Conservation (phyloP, 2,888 invertebrate genomes). For the Zygaena filipendulae region DNA sequence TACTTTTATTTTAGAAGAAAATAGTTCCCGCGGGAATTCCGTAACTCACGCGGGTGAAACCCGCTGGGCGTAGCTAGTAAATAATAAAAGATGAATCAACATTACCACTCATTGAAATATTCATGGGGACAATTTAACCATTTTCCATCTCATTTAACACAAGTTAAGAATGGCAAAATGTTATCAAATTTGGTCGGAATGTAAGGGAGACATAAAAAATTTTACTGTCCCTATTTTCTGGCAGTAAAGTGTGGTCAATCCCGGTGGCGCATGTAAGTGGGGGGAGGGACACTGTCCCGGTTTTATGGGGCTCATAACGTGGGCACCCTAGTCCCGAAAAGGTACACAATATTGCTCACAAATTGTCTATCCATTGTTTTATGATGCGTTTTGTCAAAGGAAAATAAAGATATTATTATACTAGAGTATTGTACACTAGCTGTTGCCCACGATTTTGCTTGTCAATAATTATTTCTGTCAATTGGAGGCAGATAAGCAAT, state of each 20-base stretch:
- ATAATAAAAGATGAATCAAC: too few relatives aligned
- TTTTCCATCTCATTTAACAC: constrained; percentile 24
- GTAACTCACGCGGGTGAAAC: too few relatives aligned
- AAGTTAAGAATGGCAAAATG: constrained; percentile 14
- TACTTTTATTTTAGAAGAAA: too few relatives aligned
- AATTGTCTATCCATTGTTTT: constrained; percentile 21
- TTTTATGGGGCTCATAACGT: constrained; percentile 30
- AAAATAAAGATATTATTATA: constrained; percentile 14
- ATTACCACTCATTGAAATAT: constrained; percentile 27
- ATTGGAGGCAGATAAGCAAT: too few relatives aligned
- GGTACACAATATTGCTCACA: constrained; percentile 15
- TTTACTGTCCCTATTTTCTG: constrained; percentile 28
- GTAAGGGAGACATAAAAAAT: constrained; percentile 24
- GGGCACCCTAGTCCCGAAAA: constrained; percentile 19
- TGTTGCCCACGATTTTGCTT: too few relatives aligned
- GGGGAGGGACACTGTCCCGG: constrained; percentile 21
- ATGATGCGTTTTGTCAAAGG: constrained; percentile 15
- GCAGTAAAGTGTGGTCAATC: constrained; percentile 32
- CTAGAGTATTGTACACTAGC: too few relatives aligned
- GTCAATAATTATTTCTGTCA: too few relatives aligned
- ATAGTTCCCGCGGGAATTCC: too few relatives aligned
- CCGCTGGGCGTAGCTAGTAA: too few relatives aligned
- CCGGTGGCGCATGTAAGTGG: constrained; percentile 15
- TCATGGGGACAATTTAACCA: constrained; percentile 27
- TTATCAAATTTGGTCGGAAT: constrained; percentile 22